Conservation (phyloP, 2,797 vertebrate species). For the Hipposideros larvatus region DNA sequence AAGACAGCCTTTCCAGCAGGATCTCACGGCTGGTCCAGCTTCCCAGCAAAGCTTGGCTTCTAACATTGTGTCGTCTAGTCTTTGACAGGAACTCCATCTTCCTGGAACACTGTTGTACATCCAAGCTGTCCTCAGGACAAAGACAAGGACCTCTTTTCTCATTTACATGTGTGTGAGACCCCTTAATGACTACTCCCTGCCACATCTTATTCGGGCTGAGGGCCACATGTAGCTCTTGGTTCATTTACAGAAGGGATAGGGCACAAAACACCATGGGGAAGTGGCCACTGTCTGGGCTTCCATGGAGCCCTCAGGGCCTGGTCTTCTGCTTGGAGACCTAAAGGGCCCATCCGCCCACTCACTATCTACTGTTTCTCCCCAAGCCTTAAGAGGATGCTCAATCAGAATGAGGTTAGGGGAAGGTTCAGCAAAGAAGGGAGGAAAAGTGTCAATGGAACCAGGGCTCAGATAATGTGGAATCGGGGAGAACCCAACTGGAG, state of each 20-base stretch:
- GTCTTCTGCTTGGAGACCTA: not conserved
- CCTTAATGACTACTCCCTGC: not conserved
- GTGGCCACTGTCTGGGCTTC: not conserved
- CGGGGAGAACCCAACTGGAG: not conserved
- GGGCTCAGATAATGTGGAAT: not conserved
- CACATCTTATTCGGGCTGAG: not conserved
- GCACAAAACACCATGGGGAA: not conserved
- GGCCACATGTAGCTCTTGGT: not conserved
- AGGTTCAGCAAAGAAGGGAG: not conserved
- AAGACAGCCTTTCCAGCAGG: not conserved
- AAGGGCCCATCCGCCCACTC: not conserved
- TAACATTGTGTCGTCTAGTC: not conserved
- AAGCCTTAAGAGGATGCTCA: not conserved
- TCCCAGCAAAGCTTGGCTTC: not conserved
- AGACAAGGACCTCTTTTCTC: not conserved
- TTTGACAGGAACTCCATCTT: not conserved
- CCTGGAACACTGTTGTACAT: not conserved
- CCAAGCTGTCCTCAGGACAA: not conserved
- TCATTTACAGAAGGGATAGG: slow-evolving; percentile 16
- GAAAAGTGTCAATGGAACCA: slow-evolving; percentile 47
- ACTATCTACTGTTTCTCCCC: not conserved
- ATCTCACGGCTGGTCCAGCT: not conserved
- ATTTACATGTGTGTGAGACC: not conserved
- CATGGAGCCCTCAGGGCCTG: not conserved
- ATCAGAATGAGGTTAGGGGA: not conserved